A percentile compares a stretch with the other conserved stretches of the same genome.
phyloP scores from a whole-genome alignment of 2,797 vertebrate species.

The Melanotaenia nigrans region DNA sequence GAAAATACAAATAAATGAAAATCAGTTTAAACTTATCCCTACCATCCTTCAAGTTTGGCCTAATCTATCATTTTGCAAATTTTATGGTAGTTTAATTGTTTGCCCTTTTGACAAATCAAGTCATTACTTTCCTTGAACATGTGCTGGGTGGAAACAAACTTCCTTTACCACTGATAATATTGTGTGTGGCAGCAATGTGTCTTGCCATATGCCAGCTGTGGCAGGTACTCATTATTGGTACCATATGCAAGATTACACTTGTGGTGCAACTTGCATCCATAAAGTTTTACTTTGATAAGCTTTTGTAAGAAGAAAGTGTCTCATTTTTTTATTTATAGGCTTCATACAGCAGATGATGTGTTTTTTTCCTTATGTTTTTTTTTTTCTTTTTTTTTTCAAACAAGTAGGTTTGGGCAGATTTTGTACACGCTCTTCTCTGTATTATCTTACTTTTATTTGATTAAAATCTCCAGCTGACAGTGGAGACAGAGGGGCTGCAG shows the following conservation, averaged over 20 bases:
- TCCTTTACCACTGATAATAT: constrained; percentile 70
- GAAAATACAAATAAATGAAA: neutral
- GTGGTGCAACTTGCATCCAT: constrained; percentile 60
- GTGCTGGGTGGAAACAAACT: constrained; percentile 67
- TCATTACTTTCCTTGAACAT: constrained; percentile 64
- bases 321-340: neutral
- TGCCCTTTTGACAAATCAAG: constrained; percentile 63
- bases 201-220: constrained; percentile 72
- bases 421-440: constrained; percentile 40
- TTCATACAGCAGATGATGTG: constrained; percentile 22
- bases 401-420: constrained; percentile 16
- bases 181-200: constrained; percentile 52
- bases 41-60: neutral
- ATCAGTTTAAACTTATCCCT: neutral
- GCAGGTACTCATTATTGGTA: constrained; percentile 46
- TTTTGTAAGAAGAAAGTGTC: constrained; percentile 29
- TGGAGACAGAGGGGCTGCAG: constrained; percentile 76
- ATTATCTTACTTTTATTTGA: constrained; percentile 76
- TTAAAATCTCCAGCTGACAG: constrained; percentile 87
- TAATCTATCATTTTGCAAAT: constrained; percentile 18
- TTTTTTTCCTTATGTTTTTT: neutral
- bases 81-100: constrained; percentile 68
- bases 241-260: constrained; percentile 60
- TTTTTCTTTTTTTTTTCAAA: neutral
- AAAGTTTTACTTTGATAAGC: constrained; percentile 52